Conservation (phyloP, 2,888 invertebrate species). For the Eulithis prunata region DNA sequence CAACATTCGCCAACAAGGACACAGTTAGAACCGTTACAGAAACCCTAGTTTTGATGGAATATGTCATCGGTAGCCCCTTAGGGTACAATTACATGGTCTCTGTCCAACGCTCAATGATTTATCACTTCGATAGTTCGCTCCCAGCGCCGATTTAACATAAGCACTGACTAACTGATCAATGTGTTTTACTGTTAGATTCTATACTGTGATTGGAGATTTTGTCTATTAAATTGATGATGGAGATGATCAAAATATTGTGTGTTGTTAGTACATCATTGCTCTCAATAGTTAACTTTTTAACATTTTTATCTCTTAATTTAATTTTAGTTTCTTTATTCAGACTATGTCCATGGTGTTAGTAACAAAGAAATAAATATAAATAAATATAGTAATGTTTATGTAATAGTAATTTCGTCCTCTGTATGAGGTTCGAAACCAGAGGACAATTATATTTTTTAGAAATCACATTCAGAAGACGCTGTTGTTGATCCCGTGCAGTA, state of each 20-base stretch:
- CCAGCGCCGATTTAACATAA: conserved; percentile 64
- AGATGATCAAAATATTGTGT: conserved; percentile 7
- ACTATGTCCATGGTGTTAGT: no score
- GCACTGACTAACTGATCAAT: conserved; percentile 40
- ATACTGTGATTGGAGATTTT: conserved; percentile 18
- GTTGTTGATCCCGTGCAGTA: no score
- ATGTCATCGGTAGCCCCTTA: conserved; percentile 71
- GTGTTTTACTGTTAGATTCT: conserved; percentile 30
- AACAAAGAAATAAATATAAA: no score
- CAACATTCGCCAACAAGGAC: conserved; percentile 22
- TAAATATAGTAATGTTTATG: no score
- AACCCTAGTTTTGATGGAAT: conserved; percentile 70
- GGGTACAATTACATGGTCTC: conserved; percentile 71
- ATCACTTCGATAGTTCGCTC: conserved; percentile 65
- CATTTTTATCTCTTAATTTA: no score
- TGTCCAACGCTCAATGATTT: conserved; percentile 68
- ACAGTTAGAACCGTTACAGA: conserved; percentile 37
- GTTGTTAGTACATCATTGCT: background rate
- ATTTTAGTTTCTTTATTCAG: no score
- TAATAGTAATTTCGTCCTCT: no score
- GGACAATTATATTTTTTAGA: no score
- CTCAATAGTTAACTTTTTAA: no score
- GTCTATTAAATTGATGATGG: conserved; percentile 13
- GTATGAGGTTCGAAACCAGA: no score
- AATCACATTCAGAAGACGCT: no score